Percentiles rank a stretch among this genome's conserved stretches.
These are phyloP conservation scores for Drosophila nigromelanica DNA, from an alignment of 1,140 invertebrate genomes.

Conservation along the genomic window DNA sequence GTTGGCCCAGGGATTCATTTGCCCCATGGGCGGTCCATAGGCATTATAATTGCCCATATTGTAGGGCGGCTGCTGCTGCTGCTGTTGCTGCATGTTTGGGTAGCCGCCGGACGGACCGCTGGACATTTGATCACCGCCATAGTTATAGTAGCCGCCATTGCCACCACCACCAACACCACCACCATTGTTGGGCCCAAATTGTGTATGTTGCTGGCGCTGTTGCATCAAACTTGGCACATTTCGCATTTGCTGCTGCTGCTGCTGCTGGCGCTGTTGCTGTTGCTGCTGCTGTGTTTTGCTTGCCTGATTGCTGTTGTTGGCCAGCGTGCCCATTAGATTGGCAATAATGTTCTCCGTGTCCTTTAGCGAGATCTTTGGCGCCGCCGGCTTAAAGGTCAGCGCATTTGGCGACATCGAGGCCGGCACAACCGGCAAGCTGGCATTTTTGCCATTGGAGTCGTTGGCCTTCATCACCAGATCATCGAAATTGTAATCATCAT, in stretches of 20 bases:
- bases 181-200: neutral
- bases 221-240: neutral
- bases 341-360: conserved; percentile 87
- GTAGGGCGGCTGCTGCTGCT: conserved; percentile 5
- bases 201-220: conserved; percentile 13
- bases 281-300: conserved; percentile 21
- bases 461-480: conserved; percentile 86
- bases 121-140: conserved; percentile 17
- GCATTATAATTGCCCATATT: conserved; percentile 45
- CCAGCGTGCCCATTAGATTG: conserved; percentile 87
- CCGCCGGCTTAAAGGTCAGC: conserved; percentile 74
- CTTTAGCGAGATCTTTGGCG: conserved; percentile 84
- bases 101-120: neutral
- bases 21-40: conserved; percentile 24
- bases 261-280: conserved; percentile 2
- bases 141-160: conserved; percentile 19
- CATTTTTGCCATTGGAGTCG: conserved; percentile 65
- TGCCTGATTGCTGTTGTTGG: conserved; percentile 52
- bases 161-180: neutral
- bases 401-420: conserved; percentile 55
- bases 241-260: conserved; percentile 29
- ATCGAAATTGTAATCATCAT: conserved; percentile 89
- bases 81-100: conserved; percentile 21
- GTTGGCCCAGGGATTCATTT: conserved; percentile 60
- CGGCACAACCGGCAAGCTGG: conserved; percentile 25